These are phyloP conservation scores for Argya squamiceps DNA, from an alignment of 2,797 vertebrate species.

Conservation along the genomic window DNA sequence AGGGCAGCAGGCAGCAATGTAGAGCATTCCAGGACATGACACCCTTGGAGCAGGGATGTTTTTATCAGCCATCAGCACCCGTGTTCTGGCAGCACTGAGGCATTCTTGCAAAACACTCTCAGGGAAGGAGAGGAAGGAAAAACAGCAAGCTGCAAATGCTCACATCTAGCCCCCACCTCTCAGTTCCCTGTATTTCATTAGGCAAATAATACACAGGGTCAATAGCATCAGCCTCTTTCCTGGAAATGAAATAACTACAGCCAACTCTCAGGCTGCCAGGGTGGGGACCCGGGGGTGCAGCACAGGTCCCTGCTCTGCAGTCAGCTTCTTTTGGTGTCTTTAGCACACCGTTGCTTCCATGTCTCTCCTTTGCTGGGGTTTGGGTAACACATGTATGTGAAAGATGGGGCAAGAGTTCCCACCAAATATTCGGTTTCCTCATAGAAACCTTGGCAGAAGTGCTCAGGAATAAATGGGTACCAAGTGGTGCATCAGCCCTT, in stretches of 20 bases:
- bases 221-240: constrained; percentile 47
- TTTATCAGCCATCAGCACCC: not conserved
- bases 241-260: constrained; percentile 31
- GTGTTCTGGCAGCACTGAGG: not conserved
- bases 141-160: not conserved
- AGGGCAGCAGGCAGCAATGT: not conserved
- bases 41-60: not conserved
- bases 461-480: not conserved
- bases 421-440: not conserved
- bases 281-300: not conserved
- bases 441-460: not conserved
- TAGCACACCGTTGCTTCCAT: not conserved
- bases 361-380: not conserved
- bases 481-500: not conserved
- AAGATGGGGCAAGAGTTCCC: not conserved
- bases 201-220: constrained; percentile 41
- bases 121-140: not conserved
- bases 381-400: not conserved
- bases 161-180: not conserved
- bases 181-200: constrained; percentile 35
- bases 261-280: not conserved
- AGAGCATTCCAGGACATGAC: not conserved
- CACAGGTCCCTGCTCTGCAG: not conserved
- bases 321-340: not conserved
- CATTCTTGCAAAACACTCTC: not conserved